These are phyloP conservation scores for Bradypus variegatus DNA, from an alignment of 2,797 vertebrate genomes.

Conservation along the genomic window DNA sequence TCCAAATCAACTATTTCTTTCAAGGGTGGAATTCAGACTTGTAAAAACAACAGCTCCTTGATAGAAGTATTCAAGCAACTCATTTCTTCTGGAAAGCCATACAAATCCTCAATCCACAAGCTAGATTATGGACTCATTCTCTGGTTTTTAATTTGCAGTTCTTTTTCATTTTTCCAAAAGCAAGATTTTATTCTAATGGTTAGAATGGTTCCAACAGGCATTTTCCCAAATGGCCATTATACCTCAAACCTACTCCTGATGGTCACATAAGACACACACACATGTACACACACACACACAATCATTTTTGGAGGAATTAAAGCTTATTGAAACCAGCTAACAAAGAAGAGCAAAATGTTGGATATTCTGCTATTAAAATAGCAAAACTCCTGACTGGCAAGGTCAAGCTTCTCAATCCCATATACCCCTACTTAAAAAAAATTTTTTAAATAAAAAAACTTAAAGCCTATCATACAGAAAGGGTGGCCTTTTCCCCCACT, in stretches of 20 bases:
- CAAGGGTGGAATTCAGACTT: constrained; percentile 20
- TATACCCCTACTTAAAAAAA: background rate
- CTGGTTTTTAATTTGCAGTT: background rate
- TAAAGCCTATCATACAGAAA: background rate
- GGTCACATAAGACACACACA: background rate
- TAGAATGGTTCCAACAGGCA: background rate
- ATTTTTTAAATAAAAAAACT: background rate
- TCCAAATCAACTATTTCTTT: constrained; percentile 50
- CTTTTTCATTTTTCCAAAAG: background rate
- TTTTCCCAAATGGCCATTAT: background rate
- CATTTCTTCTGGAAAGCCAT: constrained; percentile 5
- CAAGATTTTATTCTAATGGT: background rate
- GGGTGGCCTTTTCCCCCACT: background rate
- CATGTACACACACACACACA: background rate
- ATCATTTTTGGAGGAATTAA: background rate
- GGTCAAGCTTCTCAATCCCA: constrained; percentile 38
- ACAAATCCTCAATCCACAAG: background rate
- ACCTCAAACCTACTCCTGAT: background rate
- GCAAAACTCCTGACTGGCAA: constrained; percentile 21
- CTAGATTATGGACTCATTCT: background rate
- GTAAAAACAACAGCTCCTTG: background rate
- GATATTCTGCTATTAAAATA: background rate
- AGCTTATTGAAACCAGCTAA: background rate
- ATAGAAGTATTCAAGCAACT: constrained; percentile 27
- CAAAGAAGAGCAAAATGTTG: background rate